Percentiles rank a stretch among this genome's conserved stretches.
Conservation (phyloP, 1,140 invertebrate species). For the Kradibia gibbosae region DNA sequence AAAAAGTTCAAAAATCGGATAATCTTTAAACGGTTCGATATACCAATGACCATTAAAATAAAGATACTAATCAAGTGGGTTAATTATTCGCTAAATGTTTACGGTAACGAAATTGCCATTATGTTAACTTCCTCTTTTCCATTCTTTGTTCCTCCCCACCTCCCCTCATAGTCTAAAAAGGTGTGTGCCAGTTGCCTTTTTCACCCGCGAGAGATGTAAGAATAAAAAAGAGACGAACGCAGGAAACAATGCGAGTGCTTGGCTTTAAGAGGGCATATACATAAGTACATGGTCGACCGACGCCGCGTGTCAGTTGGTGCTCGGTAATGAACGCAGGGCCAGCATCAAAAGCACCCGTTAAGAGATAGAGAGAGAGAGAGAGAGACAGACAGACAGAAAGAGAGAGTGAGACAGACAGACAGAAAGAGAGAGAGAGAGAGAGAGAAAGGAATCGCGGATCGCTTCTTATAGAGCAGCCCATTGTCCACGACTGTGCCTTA, state of each 20-base stretch:
- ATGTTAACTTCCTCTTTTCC: neutral
- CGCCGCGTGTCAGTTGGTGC: slow-evolving; percentile 31
- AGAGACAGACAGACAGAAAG: neutral
- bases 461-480: slow-evolving; percentile 9
- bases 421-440: neutral
- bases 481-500: slow-evolving; percentile 15
- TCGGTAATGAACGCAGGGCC: slow-evolving; percentile 40
- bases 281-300: neutral
- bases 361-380: too few relatives aligned
- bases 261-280: neutral
- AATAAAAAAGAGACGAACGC: neutral
- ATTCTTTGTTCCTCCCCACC: neutral
- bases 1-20: neutral
- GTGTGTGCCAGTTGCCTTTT: neutral
- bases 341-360: neutral
- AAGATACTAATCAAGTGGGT: slow-evolving; percentile 35
- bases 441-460: neutral
- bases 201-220: slow-evolving; percentile 3
- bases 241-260: slow-evolving; percentile 40
- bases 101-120: slow-evolving; percentile 6
- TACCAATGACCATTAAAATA: neutral
- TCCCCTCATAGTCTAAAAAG: neutral
- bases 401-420: neutral
- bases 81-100: slow-evolving; percentile 27
- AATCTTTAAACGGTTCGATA: slow-evolving; percentile 8